Base-by-base conservation (phyloP, 2,113 vertebrate genomes). In the Fregata magnificens region DNA sequence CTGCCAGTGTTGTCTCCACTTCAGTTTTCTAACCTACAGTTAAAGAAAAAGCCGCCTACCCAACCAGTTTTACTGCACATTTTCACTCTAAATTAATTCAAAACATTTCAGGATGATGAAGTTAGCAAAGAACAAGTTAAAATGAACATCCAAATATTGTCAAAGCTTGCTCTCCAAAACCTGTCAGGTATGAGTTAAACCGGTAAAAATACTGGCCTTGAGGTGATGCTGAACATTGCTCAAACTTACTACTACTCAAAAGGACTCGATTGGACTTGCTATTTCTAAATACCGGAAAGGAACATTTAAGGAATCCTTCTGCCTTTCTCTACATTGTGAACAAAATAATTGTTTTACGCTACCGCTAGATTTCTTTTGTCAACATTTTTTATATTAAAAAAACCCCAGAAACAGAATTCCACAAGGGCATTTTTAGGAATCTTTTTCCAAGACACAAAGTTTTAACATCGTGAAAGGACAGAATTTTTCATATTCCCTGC, bases 191-290 rank as follows among this genome's bases (percentile, higher is more conserved):
- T 13, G 66, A 90, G 16, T 28, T 40, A 38, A 80, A 29, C 10
- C 15, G 58, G 49, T 34, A 28, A 56, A 88, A 86, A 66, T 5
- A 28, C 26, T 16, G 71, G 26, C 65, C 76, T 47, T 16, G 59
- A 92, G 49, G 62, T 18, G 21, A 88, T 65, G 52, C 40, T 90
- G 61, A 18, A 26, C 67, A 34, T 21, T 49, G 72, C 82, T 73
- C 72, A 47, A 52, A 73, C 38, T 44, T 44, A 45, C 40, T 86
- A 22, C 79, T 52, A 34, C 49, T 82, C 66, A n/a, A 61, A 90
- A 82, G 34, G 61, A 16, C 16, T 74, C 2, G 3, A 44, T 0
- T 44, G 24, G 12, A 52, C 20, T 69, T 1, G 5, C 11, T 58
- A 15, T 40, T 86, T 70, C 91, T 55, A 70, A 70, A 77, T 20